Evolutionary conservation across 1,140 invertebrate species (phyloP).

Genomic region (Bombus soroeensis): DNA sequence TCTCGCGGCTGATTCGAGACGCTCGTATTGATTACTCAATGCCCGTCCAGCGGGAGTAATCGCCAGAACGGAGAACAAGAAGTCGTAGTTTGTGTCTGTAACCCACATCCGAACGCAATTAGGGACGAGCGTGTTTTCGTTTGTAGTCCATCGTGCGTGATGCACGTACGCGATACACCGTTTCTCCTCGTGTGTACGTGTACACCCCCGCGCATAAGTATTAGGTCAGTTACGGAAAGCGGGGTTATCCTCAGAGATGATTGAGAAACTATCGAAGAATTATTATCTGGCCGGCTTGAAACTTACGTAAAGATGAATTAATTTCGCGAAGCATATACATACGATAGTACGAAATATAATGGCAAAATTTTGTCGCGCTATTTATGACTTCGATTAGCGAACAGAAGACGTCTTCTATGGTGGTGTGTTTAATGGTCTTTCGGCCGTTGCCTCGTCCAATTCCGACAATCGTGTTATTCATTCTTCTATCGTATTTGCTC

Average conservation of each 20-base stretch:
- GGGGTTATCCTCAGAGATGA: background rate
- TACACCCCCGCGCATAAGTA: background rate
- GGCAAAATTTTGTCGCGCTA: too few relatives aligned
- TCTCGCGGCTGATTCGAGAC: slow-evolving; percentile 28
- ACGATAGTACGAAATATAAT: background rate
- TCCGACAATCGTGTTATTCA: too few relatives aligned
- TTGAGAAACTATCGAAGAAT: background rate
- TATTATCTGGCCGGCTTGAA: background rate
- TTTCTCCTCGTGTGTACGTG: background rate
- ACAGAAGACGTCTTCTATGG: too few relatives aligned
- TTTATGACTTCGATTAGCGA: too few relatives aligned
- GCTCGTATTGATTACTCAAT: slow-evolving; percentile 52
- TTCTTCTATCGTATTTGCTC: too few relatives aligned
- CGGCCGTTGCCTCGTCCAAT: too few relatives aligned
- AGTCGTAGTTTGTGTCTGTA: slow-evolving; percentile 36
- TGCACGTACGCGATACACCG: slow-evolving; percentile 15
- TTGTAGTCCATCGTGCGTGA: slow-evolving; percentile 23
- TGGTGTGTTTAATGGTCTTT: too few relatives aligned
- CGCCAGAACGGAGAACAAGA: slow-evolving; percentile 53
- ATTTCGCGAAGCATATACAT: background rate
- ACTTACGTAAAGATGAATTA: background rate
- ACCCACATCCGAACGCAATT: slow-evolving; percentile 58
- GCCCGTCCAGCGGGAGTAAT: slow-evolving; percentile 40
- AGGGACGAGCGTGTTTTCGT: slow-evolving; percentile 51
- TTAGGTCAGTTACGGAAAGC: background rate